Evolutionary conservation across 2,113 vertebrate genomes (phyloP).

Genomic region (Pelecanoides urinatrix): DNA sequence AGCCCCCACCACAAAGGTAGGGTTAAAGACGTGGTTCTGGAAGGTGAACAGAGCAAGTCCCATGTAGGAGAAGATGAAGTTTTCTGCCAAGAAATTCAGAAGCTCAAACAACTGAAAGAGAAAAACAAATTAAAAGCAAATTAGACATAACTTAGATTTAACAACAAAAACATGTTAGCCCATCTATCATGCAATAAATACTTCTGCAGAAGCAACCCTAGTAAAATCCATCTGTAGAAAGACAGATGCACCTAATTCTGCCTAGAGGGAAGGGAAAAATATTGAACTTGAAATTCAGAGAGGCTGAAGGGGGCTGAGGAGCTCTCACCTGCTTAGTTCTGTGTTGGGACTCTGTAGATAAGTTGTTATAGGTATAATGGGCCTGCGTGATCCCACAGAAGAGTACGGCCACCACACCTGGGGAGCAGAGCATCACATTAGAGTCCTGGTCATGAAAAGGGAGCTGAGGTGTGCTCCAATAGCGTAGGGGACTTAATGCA

Average conservation of each 20-base stretch:
- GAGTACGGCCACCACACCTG: slow-evolving; percentile 95
- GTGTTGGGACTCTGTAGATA: slow-evolving; percentile 93
- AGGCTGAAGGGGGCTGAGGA: background rate
- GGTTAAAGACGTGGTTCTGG: slow-evolving; percentile 94
- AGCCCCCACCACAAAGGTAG: slow-evolving; percentile 90
- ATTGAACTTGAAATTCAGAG: background rate
- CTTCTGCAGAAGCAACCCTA: background rate
- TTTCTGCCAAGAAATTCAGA: slow-evolving; percentile 98
- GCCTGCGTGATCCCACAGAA: slow-evolving; percentile 98
- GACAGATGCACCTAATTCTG: background rate
- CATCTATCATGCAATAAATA: background rate
- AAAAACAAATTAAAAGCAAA: slow-evolving; percentile 32
- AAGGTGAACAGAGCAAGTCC: slow-evolving; percentile 96
- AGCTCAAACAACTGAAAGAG: slow-evolving; percentile 91
- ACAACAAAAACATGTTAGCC: background rate
- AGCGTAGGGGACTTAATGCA: background rate
- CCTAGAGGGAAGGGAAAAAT: background rate
- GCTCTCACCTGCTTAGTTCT: slow-evolving; percentile 93
- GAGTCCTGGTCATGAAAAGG: background rate
- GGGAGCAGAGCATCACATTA: background rate
- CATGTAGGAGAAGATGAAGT: slow-evolving; percentile 99
- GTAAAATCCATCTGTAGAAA: background rate
- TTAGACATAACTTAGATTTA: background rate
- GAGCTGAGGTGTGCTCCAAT: background rate
- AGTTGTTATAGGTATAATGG: slow-evolving; percentile 97